Evolutionary conservation across 2,113 vertebrate species (phyloP).

Genomic region (Lanius collurio): DNA sequence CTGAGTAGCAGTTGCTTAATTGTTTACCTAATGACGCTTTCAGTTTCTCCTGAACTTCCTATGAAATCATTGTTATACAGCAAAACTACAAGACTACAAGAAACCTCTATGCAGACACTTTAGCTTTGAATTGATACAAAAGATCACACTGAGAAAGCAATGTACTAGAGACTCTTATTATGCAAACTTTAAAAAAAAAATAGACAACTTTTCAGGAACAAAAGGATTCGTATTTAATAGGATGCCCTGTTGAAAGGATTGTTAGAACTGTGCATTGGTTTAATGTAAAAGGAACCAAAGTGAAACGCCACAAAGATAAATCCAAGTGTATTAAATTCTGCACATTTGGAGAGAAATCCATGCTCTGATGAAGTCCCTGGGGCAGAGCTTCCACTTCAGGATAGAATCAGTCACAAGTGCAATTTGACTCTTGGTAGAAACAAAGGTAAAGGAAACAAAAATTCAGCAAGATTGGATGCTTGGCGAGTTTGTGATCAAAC

Average conservation of each 20-base stretch:
- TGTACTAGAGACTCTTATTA: constrained; percentile 63
- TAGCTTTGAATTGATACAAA: constrained; percentile 69
- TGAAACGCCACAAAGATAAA: neutral
- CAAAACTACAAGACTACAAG: constrained; percentile 53
- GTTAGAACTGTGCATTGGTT: constrained; percentile 4
- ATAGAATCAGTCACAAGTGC: constrained; percentile 68
- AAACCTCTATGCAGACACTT: constrained; percentile 79
- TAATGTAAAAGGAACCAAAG: constrained; percentile 34
- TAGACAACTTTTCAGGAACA: constrained; percentile 45
- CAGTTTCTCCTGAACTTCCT: constrained; percentile 68
- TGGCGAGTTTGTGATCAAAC: constrained; percentile 39
- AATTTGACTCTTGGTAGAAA: constrained; percentile 63
- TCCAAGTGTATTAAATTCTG: neutral
- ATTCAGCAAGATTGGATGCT: constrained; percentile 18
- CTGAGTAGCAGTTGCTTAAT: constrained; percentile 66
- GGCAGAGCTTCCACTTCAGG: constrained; percentile 18
- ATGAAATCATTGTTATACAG: constrained; percentile 54
- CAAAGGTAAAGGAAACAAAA: constrained; percentile 55
- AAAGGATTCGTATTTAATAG: neutral
- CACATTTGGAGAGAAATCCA: neutral
- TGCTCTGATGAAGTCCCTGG: neutral
- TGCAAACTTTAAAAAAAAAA: constrained; percentile 63
- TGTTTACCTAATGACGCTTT: constrained; percentile 65
- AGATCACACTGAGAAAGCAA: constrained; percentile 59
- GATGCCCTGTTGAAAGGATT: constrained; percentile 14